Percentiles rank a stretch among this genome's conserved stretches.
These are phyloP conservation scores for Hormiphora californensis DNA, from an alignment of 37 sponge, comb jelly and placozoan genomes.

Conservation along the genomic window DNA sequence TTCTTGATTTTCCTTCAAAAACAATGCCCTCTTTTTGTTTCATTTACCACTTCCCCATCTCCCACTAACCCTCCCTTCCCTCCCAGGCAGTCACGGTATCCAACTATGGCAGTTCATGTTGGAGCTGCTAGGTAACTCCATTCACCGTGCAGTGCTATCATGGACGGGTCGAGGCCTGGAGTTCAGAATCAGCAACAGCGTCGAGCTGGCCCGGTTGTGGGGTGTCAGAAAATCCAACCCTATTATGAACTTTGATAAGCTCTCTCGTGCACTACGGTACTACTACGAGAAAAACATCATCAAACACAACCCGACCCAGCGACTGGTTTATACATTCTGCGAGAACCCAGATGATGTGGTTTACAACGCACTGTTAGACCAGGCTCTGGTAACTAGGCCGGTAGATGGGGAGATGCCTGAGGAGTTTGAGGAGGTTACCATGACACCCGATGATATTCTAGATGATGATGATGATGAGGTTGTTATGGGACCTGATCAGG, in stretches of 20 bases:
- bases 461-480: not conserved
- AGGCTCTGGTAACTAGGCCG: not conserved
- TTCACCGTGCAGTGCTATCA: not conserved
- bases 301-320: constrained; percentile 21
- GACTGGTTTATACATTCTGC: constrained; percentile 36
- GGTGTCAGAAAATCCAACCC: constrained; percentile 86
- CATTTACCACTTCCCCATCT: no score
- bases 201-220: constrained; percentile 88
- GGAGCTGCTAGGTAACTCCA: not conserved
- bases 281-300: constrained; percentile 99
- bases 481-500: not conserved
- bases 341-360: constrained; percentile 35
- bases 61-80: no score
- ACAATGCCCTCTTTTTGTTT: no score
- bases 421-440: no score
- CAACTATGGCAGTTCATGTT: constrained; percentile 39
- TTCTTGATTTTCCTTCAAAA: no score
- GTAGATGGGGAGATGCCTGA: not conserved
- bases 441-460: not conserved
- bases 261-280: constrained; percentile 93
- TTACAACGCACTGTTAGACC: not conserved
- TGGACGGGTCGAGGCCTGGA: constrained; percentile 27
- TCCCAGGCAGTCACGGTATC: constrained; percentile 33
- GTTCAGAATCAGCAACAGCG: constrained; percentile 62
- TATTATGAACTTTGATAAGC: constrained; percentile 97